phyloP scores from a whole-genome alignment of 1,140 invertebrate species.

The Mamestra configurata region DNA sequence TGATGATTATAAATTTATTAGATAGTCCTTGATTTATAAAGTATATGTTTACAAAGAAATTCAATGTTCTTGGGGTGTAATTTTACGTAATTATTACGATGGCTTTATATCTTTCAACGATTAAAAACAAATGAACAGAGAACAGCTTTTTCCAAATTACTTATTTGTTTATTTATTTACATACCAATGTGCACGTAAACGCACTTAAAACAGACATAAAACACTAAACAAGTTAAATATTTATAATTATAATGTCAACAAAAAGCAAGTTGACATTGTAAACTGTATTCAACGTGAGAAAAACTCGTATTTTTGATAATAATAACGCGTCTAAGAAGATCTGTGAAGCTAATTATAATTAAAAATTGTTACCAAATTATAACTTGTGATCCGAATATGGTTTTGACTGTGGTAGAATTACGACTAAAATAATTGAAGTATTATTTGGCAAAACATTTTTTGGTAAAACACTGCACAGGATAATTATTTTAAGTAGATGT shows the following conservation, averaged over 20 bases:
- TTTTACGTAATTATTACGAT: too few relatives aligned
- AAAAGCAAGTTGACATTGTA: constrained; percentile 2
- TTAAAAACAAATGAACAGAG: too few relatives aligned
- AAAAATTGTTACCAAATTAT: neutral
- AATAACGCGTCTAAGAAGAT: neutral
- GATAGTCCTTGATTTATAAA: too few relatives aligned
- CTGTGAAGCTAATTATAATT: neutral
- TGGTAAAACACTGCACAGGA: neutral
- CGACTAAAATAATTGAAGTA: neutral
- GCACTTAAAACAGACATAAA: neutral
- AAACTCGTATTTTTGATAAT: neutral
- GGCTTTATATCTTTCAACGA: too few relatives aligned
- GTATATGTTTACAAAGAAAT: too few relatives aligned
- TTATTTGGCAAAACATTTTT: neutral
- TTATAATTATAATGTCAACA: neutral
- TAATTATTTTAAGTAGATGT: too few relatives aligned
- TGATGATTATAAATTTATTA: too few relatives aligned
- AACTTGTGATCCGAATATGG: neutral
- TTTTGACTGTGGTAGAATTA: neutral
- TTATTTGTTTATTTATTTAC: too few relatives aligned
- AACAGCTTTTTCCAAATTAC: too few relatives aligned
- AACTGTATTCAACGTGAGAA: neutral
- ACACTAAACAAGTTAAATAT: neutral
- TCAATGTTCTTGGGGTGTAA: too few relatives aligned
- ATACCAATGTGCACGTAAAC: too few relatives aligned